Percentiles rank a stretch among this genome's conserved stretches.
Conservation (phyloP, 2,888 invertebrate species). For the Tuta absoluta region DNA sequence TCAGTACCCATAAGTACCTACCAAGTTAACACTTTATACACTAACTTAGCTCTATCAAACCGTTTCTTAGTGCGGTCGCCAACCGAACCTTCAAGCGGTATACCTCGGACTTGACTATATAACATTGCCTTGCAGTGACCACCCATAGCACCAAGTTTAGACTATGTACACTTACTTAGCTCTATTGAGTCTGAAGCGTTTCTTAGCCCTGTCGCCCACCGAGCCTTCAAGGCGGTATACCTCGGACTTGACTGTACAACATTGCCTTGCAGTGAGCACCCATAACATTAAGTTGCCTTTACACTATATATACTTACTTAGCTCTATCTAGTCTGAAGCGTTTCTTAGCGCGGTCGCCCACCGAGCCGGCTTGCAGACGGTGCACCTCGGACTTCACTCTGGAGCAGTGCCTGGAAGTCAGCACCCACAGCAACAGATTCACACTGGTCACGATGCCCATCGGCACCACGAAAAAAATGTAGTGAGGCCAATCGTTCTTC, state of each 20-base stretch:
- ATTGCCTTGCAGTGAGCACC: constrained; percentile 85
- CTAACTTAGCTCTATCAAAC: constrained; percentile 86
- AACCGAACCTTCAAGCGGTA: constrained; percentile 83
- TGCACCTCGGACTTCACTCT: constrained; percentile 88
- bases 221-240: constrained; percentile 85
- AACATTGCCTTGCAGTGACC: constrained; percentile 85
- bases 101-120: constrained; percentile 88
- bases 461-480: constrained; percentile 85
- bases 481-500: constrained; percentile 68
- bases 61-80: constrained; percentile 82
- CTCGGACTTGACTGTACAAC: constrained; percentile 87
- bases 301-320: constrained; percentile 73
- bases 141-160: constrained; percentile 84
- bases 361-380: constrained; percentile 83
- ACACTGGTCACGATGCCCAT: constrained; percentile 82
- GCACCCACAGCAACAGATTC: constrained; percentile 85
- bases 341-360: constrained; percentile 81
- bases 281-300: constrained; percentile 84
- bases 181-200: constrained; percentile 84
- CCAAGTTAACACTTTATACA: constrained; percentile 75
- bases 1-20: constrained; percentile 86
- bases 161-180: constrained; percentile 79
- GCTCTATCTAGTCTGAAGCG: constrained; percentile 85
- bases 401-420: constrained; percentile 86
- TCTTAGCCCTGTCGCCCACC: constrained; percentile 81